A percentile compares a stretch with the other conserved stretches of the same genome.
These are phyloP conservation scores for Lottia scabra DNA, from an alignment of 2,888 invertebrate species.

Conservation along the genomic window DNA sequence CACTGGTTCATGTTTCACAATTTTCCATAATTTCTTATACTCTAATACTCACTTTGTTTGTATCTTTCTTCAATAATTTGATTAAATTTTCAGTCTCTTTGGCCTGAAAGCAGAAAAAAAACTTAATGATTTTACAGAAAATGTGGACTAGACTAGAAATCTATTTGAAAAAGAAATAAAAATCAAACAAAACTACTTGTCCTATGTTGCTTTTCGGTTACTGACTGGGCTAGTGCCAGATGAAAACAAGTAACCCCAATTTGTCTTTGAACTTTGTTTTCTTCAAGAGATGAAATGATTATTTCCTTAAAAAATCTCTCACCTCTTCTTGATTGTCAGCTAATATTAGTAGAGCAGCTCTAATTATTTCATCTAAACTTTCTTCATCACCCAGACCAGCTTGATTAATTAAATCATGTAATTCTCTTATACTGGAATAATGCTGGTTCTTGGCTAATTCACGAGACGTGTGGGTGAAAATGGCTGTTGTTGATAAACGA, in stretches of 20 bases:
- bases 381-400: slow-evolving; percentile 54
- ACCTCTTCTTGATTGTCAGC: slow-evolving; percentile 60
- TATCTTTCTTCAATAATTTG: slow-evolving; percentile 60
- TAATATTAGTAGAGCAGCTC: slow-evolving; percentile 60
- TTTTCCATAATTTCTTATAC: too few species aligned
- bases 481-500: slow-evolving; percentile 51
- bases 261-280: too few species aligned
- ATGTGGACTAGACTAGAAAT: too few species aligned
- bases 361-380: slow-evolving; percentile 64
- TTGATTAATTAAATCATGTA: slow-evolving; percentile 55
- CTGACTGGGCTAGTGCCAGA: too few species aligned
- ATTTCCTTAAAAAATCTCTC: neutral
- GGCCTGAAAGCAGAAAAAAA: slow-evolving; percentile 35
- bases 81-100: slow-evolving; percentile 63
- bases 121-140: neutral
- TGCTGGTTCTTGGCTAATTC: slow-evolving; percentile 54
- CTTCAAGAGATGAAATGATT: too few species aligned
- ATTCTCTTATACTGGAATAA: slow-evolving; percentile 49
- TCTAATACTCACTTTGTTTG: slow-evolving; percentile 49
- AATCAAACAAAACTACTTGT: too few species aligned
- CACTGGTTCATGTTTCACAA: too few species aligned
- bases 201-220: too few species aligned
- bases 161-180: too few species aligned
- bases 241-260: too few species aligned
- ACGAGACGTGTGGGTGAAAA: slow-evolving; percentile 58